Conservation (phyloP, 2,888 invertebrate genomes). For the Tachina grossa region DNA sequence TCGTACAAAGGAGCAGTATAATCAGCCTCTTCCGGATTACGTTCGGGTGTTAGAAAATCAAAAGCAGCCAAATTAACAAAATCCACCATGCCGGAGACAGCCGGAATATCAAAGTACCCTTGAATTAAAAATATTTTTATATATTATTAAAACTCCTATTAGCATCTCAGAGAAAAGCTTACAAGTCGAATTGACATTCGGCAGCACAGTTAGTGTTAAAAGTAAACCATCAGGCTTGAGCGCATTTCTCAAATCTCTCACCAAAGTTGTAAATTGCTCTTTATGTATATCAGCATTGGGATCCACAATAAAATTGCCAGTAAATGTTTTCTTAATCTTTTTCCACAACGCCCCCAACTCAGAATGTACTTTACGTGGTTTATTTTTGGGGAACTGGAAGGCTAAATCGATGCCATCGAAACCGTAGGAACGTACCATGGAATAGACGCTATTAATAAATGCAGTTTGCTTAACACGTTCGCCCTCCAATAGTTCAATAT, state of each 20-base stretch:
- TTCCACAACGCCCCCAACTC: conserved; percentile 87
- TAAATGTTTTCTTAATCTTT: conserved; percentile 89
- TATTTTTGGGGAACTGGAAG: conserved; percentile 92
- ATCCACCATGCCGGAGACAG: conserved; percentile 89
- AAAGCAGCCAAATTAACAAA: conserved; percentile 90
- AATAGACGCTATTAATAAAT: conserved; percentile 89
- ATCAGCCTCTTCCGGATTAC: conserved; percentile 91
- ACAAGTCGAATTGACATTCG: conserved; percentile 91
- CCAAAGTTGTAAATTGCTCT: conserved; percentile 90
- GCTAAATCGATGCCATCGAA: conserved; percentile 95
- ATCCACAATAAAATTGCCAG: conserved; percentile 88
- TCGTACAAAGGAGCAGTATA: conserved; percentile 89
- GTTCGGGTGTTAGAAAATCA: conserved; percentile 89
- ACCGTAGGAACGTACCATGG: conserved; percentile 88
- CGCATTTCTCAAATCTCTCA: conserved; percentile 89
- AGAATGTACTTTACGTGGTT: conserved; percentile 89
- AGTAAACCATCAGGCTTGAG: conserved; percentile 87
- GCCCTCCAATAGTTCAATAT: conserved; percentile 88
- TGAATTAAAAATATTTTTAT: neutral
- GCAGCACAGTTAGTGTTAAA: conserved; percentile 88
- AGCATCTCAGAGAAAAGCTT: conserved; percentile 76
- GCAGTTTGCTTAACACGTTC: conserved; percentile 87
- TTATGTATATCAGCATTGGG: conserved; percentile 90
- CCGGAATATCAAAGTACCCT: conserved; percentile 91
- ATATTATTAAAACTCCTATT: too few species aligned